Percentiles rank a stretch among this genome's conserved stretches.
Evolutionary conservation across 2,888 invertebrate genomes (phyloP).

Genomic region (Myopa tessellatipennis): DNA sequence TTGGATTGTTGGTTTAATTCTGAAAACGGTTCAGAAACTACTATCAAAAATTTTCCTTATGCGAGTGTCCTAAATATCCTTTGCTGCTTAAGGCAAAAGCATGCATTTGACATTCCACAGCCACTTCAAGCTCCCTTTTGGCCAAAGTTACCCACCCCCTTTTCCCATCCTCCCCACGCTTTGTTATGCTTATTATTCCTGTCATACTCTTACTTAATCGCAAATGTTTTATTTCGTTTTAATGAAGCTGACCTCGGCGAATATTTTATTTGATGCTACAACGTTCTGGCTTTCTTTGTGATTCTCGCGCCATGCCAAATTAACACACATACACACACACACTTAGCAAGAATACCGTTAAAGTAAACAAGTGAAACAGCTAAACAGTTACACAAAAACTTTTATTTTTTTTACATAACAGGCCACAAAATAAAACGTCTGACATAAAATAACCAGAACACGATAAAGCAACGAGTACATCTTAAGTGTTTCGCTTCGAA

Average conservation of each 20-base stretch:
- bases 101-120: too few relatives aligned
- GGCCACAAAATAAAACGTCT: background rate
- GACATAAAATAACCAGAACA: background rate
- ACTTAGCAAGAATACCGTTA: background rate
- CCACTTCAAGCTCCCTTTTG: too few relatives aligned
- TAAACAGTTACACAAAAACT: background rate
- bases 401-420: too few relatives aligned
- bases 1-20: too few relatives aligned
- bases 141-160: too few relatives aligned
- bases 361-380: conserved; percentile 11
- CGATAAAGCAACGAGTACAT: background rate
- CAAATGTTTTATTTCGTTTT: conserved; percentile 50
- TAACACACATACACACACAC: conserved; percentile 27
- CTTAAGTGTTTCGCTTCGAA: conserved; percentile 10
- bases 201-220: too few relatives aligned
- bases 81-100: too few relatives aligned
- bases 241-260: conserved; percentile 54
- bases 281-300: background rate
- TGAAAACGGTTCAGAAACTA: too few relatives aligned
- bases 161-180: too few relatives aligned
- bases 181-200: too few relatives aligned
- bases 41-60: too few relatives aligned
- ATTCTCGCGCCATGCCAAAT: conserved; percentile 8
- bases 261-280: conserved; percentile 47
- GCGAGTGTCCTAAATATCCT: too few relatives aligned